Conservation (phyloP, 2,113 vertebrate species). For the Toxostoma redivivum region DNA sequence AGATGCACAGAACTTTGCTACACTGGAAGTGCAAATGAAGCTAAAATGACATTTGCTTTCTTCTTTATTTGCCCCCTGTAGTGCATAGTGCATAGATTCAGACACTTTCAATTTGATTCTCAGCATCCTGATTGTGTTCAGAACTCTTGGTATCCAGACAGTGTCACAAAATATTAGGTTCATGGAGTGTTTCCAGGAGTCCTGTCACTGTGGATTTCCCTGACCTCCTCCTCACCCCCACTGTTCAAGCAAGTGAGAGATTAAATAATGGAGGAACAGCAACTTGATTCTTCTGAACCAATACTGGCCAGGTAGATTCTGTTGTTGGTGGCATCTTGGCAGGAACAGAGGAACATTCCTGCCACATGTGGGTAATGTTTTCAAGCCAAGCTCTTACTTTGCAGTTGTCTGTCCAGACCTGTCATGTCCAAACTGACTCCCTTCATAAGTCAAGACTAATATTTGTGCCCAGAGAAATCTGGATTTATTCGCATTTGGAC, state of each 20-base stretch:
- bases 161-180: neutral
- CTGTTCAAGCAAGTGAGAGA: neutral
- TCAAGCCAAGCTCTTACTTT: neutral
- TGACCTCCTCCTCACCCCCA: accelerated
- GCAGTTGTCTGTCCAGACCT: neutral
- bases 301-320: neutral
- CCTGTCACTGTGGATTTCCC: neutral
- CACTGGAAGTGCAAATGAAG: neutral
- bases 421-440: neutral
- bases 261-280: neutral
- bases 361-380: neutral
- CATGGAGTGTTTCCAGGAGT: neutral
- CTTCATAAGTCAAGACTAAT: neutral
- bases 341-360: neutral
- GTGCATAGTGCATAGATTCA: neutral
- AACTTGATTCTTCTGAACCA: neutral
- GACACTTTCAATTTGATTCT: neutral
- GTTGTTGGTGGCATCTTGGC: slow-evolving; percentile 1
- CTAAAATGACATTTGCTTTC: neutral
- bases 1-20: neutral
- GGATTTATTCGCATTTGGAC: neutral
- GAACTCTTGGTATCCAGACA: neutral
- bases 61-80: neutral
- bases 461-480: neutral
- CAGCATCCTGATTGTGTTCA: neutral